phyloP scores from a whole-genome alignment of 2,888 invertebrate genomes.

The Andrena minutula region DNA sequence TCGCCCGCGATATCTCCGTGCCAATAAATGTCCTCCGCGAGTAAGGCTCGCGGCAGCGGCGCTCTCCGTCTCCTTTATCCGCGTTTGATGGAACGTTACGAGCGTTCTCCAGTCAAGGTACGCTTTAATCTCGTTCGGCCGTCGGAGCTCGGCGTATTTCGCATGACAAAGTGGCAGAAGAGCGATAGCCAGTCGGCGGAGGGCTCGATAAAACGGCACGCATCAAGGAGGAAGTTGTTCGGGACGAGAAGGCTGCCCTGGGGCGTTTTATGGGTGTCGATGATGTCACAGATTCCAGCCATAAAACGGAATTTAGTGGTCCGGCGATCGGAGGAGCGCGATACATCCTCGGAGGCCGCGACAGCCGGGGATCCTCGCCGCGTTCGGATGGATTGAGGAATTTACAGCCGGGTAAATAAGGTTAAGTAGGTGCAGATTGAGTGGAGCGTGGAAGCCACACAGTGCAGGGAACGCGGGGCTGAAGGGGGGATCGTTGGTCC shows the following conservation, averaged over 20 bases:
- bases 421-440: slow-evolving; percentile 82
- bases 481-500: slow-evolving; percentile 34
- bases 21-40: slow-evolving; percentile 35
- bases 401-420: slow-evolving; percentile 77
- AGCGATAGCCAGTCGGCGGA: slow-evolving; percentile 19
- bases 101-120: slow-evolving; percentile 19
- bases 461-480: slow-evolving; percentile 48
- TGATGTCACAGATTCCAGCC: slow-evolving; percentile 77
- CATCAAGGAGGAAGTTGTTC: slow-evolving; percentile 60
- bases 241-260: slow-evolving; percentile 62
- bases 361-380: not conserved
- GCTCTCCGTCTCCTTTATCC: slow-evolving; percentile 16
- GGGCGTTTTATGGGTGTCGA: slow-evolving; percentile 77
- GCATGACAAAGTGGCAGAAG: slow-evolving; percentile 22
- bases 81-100: slow-evolving; percentile 36
- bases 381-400: slow-evolving; percentile 48
- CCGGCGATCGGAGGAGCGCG: slow-evolving; percentile 20
- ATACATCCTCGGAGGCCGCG: slow-evolving; percentile 45
- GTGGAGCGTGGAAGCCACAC: slow-evolving; percentile 81
- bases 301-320: slow-evolving; percentile 77
- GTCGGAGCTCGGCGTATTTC: not conserved
- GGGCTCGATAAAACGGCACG: slow-evolving; percentile 47
- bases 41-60: not conserved
- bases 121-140: slow-evolving; percentile 27
- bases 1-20: slow-evolving; percentile 9